Base-by-base conservation (phyloP, 1,140 invertebrate genomes). In the Trichogramma pretiosum region DNA sequence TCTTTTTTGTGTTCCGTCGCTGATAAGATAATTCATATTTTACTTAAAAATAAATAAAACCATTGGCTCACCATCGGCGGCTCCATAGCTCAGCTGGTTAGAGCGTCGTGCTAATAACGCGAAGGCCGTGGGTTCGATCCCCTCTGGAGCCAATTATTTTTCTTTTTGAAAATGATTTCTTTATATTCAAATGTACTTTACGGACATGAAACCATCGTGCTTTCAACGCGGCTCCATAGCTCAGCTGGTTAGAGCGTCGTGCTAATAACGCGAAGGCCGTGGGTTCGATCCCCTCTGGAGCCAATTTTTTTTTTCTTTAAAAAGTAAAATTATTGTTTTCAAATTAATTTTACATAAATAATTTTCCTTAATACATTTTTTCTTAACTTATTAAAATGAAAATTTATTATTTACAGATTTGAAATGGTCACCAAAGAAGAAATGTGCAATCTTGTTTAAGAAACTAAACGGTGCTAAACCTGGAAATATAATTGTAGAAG, bases 401-500 rank as follows among this genome's bases (percentile, higher is more conserved):
- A 32, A 24, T 28, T 45, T 37, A 33, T 34, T 34, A 40, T 39
- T 60, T 59, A 3, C 24, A 65, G 65, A 68, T 47, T 37, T 59
- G n/a, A 56, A 56, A 17, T 83, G 80, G 79, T 72, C 75, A 53
- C 75, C 80, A 2, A 63, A 68, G 16, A 61, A 72, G 43, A 79
- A 77, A 59, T 63, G 83, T 3, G 38, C 59, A 5, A 60, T 74
- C n/a, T 70, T 75, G 1, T 60, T 61, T 28, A 58, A 62, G 18
- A 85, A 85, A 64, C 62, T 87, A 16, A 61, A 69, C 43, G 83
- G 84, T 11, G 65, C 65, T 11, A 83, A 84, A 61, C 79, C 84
- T 8, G 66, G 72, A 3, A 48, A 58, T 13, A 77, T 86, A 21
- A 78, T 74, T 16, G 41, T 73, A 26, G 70, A 78, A 57, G 78